Base-by-base conservation (phyloP, 1,140 invertebrate genomes). In the Rhyzopertha dominica region DNA sequence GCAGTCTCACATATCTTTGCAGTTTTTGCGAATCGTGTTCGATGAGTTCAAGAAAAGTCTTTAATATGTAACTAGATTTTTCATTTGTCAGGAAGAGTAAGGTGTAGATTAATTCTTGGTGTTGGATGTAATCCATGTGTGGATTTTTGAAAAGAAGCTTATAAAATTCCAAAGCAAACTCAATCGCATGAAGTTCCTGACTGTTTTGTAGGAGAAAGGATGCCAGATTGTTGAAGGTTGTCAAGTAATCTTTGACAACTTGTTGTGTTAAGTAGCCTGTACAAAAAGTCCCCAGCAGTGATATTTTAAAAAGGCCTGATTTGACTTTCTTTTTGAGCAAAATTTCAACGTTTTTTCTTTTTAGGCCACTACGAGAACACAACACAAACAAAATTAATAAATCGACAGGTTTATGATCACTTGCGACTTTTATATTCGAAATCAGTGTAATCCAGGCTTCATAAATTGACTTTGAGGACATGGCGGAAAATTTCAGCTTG, bases 361-460 rank as follows among this genome's bases (percentile, higher is more conserved):
- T 63, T 19, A 62, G 57, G 44, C 68, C 66, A 17, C 61, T 58
- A 7, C 59, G 58, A 7, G 65, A 51, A 41, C 71, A 65, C 1
- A 74, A 47, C 53, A 71, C 53, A 23, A 73, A 51, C 14, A 73
- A 36, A 37, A 72, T 53, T 9, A 73, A 46, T 9, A 71, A 55
- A 54, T 73, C 71, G 7, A 73, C 59, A 0, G 70, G 61, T 44
- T 70, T 73, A 35, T 57, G 55, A 41, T 60, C 54, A 31, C 19
- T 44, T 37, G 30, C 28, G 1, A 13, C 5, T 29, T 49, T 48
- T 35, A 61, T 53, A 34, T 20, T 54, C 5, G 47, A 47, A 28
- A 63, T 58, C n/a, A 57, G 29, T 35, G 44, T 54, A 18, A 63
- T 51, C 56, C 58, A 62, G 20, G 40, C 47, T 35, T 63, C 61